These are phyloP conservation scores for Chaunax sp. DNA, from an alignment of 2,797 vertebrate genomes.

Conservation along the genomic window DNA sequence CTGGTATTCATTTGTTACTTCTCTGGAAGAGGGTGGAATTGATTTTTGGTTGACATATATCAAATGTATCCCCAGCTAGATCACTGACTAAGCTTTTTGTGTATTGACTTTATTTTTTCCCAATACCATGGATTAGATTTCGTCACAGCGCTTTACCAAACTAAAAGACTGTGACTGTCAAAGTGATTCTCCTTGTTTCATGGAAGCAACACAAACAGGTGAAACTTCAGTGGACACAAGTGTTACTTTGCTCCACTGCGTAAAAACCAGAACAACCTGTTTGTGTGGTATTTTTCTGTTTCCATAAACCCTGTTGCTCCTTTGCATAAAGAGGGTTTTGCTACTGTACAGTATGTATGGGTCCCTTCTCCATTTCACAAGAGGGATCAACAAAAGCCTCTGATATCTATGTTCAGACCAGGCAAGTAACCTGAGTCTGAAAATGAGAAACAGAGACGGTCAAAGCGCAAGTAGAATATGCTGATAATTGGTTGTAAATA, in stretches of 20 bases:
- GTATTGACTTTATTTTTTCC: neutral
- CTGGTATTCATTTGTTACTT: conserved; percentile 17
- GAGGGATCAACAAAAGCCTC: neutral
- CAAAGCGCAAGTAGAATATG: too few relatives aligned
- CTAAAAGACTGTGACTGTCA: too few relatives aligned
- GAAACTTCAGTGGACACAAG: neutral
- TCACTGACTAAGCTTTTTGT: conserved; percentile 3
- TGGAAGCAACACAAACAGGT: neutral
- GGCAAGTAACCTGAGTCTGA: too few relatives aligned
- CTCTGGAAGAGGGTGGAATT: conserved; percentile 11
- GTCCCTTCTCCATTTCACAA: neutral
- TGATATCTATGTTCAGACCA: too few relatives aligned
- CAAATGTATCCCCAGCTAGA: neutral
- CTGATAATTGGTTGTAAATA: too few relatives aligned
- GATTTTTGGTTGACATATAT: neutral
- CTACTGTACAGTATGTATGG: too few relatives aligned
- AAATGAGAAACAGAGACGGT: too few relatives aligned
- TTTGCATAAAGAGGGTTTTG: neutral
- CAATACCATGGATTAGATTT: too few relatives aligned
- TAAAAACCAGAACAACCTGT: neutral
- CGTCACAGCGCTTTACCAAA: too few relatives aligned
- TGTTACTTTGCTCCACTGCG: neutral
- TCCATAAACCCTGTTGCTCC: neutral
- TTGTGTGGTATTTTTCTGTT: conserved; percentile 1
- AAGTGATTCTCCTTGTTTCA: conserved; percentile 2